A percentile compares a stretch with the other conserved stretches of the same genome.
Evolutionary conservation across 2,797 vertebrate species (phyloP).

Genomic region (Girardinus metallicus): DNA sequence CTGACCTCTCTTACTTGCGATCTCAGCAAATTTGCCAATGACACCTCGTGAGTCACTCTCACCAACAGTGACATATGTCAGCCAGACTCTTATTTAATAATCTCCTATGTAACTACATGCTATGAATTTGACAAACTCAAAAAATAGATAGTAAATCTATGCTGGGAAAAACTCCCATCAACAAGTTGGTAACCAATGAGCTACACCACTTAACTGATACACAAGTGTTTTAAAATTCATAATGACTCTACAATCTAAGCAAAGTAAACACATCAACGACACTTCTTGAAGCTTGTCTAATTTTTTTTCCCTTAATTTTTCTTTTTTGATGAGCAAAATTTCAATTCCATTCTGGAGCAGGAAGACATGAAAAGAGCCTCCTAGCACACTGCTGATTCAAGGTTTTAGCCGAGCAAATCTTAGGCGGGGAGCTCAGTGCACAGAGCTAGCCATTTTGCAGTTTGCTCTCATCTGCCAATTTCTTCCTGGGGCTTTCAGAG

Average conservation of each 20-base stretch:
- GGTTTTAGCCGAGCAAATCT: constrained; percentile 75
- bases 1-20: constrained; percentile 74
- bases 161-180: neutral
- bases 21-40: constrained; percentile 72
- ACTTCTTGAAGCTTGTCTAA: constrained; percentile 17
- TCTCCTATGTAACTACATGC: constrained; percentile 30
- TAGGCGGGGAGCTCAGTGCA: constrained; percentile 69
- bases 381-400: constrained; percentile 76
- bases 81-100: constrained; percentile 60
- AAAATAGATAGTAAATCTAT: neutral
- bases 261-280: constrained; percentile 30
- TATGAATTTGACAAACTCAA: constrained; percentile 4
- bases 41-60: constrained; percentile 51
- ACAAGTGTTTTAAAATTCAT: neutral
- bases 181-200: neutral
- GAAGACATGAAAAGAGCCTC: constrained; percentile 64
- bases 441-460: constrained; percentile 81
- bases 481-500: constrained; percentile 80
- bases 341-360: constrained; percentile 61
- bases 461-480: constrained; percentile 80
- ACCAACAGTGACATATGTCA: constrained; percentile 60
- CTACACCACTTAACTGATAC: neutral
- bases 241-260: neutral
- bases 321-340: constrained; percentile 59
- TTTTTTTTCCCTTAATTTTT: constrained; percentile 6